Conservation (phyloP, 2,888 invertebrate genomes). For the Sarcophaga subvicina region DNA sequence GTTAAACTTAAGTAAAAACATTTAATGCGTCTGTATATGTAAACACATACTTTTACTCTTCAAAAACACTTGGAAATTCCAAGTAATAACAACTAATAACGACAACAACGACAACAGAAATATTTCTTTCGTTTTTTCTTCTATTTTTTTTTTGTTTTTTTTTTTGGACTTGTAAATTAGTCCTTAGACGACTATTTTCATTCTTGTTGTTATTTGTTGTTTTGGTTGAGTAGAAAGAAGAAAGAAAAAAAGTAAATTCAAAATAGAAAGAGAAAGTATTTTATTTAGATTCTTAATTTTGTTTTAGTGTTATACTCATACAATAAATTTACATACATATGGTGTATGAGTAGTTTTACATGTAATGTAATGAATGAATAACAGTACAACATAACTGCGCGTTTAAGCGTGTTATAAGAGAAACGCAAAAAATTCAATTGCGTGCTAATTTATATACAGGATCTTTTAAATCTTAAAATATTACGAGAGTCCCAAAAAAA, state of each 20-base stretch:
- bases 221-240: not conserved
- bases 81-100: not conserved
- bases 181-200: slow-evolving; percentile 25
- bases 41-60: slow-evolving; percentile 3
- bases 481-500: too few relatives aligned
- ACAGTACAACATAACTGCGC: too few relatives aligned
- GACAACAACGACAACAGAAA: too few relatives aligned
- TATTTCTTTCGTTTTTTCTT: too few relatives aligned
- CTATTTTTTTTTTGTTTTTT: slow-evolving; percentile 15
- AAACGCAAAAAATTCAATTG: too few relatives aligned
- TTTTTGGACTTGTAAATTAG: slow-evolving; percentile 40
- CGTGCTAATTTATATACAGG: too few relatives aligned
- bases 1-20: too few relatives aligned
- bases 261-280: slow-evolving; percentile 29
- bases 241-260: not conserved
- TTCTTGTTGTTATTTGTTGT: slow-evolving; percentile 1
- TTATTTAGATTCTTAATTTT: not conserved
- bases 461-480: too few relatives aligned
- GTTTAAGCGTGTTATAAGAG: too few relatives aligned
- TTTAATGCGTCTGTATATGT: too few relatives aligned
- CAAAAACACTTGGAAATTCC: not conserved
- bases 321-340: too few relatives aligned
- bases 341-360: not conserved
- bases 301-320: not conserved
- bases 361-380: not conserved